A percentile compares a stretch with the other conserved stretches of the same genome.
Evolutionary conservation across 1,140 invertebrate genomes (phyloP).

Genomic region (Nephila pilipes): DNA sequence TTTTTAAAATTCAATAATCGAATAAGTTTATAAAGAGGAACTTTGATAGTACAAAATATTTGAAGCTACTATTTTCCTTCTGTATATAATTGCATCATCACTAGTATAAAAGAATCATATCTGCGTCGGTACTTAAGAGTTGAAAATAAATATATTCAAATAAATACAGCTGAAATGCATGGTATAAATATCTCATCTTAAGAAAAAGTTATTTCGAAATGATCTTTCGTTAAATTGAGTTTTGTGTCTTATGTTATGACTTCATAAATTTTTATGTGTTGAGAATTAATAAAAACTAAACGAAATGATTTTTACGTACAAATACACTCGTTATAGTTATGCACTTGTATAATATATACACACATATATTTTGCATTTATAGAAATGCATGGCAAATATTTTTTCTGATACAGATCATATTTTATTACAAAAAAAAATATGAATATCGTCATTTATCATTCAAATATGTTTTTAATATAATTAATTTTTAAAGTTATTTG

Average conservation of each 20-base stretch:
- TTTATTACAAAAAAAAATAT: neutral
- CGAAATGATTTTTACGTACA: neutral
- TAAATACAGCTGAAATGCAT: conserved; percentile 8
- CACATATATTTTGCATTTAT: neutral
- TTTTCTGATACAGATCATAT: neutral
- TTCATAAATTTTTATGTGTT: no score
- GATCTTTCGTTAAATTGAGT: neutral
- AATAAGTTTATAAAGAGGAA: neutral
- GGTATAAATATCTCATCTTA: conserved; percentile 54
- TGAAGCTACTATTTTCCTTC: neutral
- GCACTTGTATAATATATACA: conserved; percentile 5
- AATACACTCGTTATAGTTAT: conserved; percentile 51
- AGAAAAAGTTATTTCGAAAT: neutral
- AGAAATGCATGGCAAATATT: neutral
- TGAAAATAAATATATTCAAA: conserved; percentile 37
- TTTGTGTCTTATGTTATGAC: neutral
- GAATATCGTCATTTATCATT: no score
- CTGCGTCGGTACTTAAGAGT: conserved; percentile 42
- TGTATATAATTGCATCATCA: neutral
- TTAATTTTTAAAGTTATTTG: no score
- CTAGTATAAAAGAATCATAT: conserved; percentile 11
- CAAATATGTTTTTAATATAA: no score
- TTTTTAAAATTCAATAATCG: neutral
- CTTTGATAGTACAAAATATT: neutral
- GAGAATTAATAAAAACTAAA: neutral